These are phyloP conservation scores for Beris morrisii DNA, from an alignment of 2,888 invertebrate species.

Conservation along the genomic window DNA sequence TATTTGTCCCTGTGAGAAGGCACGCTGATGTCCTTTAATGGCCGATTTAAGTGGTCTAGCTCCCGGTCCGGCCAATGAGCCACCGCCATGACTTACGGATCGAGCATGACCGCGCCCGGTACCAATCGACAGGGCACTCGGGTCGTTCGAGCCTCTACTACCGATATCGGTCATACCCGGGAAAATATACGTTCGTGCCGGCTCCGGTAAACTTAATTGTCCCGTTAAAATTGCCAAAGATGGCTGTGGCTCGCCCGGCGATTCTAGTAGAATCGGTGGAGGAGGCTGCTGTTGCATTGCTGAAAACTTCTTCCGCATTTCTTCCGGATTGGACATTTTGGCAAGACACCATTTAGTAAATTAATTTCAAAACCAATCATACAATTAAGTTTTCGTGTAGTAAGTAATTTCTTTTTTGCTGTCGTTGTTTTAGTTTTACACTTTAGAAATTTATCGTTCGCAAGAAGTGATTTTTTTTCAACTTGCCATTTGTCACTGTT, in stretches of 20 bases:
- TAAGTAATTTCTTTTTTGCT: not conserved
- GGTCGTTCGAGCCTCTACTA: conserved; percentile 40
- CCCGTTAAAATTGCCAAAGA: conserved; percentile 16
- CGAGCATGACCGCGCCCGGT: conserved; percentile 67
- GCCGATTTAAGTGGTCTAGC: conserved; percentile 74
- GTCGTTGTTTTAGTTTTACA: not conserved
- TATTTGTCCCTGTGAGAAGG: conserved; percentile 86
- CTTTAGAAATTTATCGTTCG: not conserved
- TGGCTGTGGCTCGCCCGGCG: conserved; percentile 25
- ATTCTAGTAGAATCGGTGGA: conserved; percentile 22
- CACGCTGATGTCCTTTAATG: conserved; percentile 76
- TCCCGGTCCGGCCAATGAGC: conserved; percentile 57
- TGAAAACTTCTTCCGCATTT: conserved; percentile 55
- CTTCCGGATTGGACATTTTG: conserved; percentile 55
- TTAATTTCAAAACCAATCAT: conserved; percentile 19
- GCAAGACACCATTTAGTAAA: conserved; percentile 51
- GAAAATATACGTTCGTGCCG: conserved; percentile 52
- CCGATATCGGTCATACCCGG: conserved; percentile 45
- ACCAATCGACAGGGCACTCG: conserved; percentile 38
- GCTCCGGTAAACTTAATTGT: conserved; percentile 13
- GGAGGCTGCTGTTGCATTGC: conserved; percentile 32
- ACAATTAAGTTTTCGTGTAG: not conserved
- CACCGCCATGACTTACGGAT: conserved; percentile 84
- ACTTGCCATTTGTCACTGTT: no score
- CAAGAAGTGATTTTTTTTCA: no score